phyloP scores from a whole-genome alignment of 2,797 vertebrate species.

The Pogoniulus pusillus region DNA sequence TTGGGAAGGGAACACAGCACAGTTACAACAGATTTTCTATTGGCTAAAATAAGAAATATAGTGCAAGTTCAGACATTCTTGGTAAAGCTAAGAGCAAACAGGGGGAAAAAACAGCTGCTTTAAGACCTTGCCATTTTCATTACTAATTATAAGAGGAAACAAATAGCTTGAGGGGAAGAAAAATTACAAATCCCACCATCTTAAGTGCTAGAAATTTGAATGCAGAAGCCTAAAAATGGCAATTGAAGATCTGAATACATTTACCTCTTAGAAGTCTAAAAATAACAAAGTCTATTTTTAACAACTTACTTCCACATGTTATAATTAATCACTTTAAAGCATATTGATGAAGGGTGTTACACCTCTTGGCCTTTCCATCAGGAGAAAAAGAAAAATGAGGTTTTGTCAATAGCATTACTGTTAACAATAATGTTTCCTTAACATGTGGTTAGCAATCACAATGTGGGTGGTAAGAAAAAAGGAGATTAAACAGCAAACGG shows the following conservation, averaged over 20 bases:
- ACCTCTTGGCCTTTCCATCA: background rate
- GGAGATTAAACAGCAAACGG: background rate
- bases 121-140: background rate
- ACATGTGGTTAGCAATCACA: background rate
- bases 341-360: background rate
- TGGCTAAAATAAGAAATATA: background rate
- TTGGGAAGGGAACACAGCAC: background rate
- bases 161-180: background rate
- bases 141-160: background rate
- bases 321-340: background rate
- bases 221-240: too few species aligned
- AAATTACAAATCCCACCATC: background rate
- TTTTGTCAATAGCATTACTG: background rate
- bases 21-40: background rate
- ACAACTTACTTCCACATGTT: background rate
- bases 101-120: background rate
- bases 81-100: background rate
- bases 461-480: background rate
- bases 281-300: background rate
- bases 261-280: background rate
- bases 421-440: background rate
- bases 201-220: background rate
- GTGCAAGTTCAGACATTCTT: constrained; percentile 3
- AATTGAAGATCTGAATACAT: background rate
- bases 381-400: background rate